A percentile compares a stretch with the other conserved stretches of the same genome.
phyloP scores from a whole-genome alignment of 2,113 vertebrate species.

The Oreochromis niloticus region DNA sequence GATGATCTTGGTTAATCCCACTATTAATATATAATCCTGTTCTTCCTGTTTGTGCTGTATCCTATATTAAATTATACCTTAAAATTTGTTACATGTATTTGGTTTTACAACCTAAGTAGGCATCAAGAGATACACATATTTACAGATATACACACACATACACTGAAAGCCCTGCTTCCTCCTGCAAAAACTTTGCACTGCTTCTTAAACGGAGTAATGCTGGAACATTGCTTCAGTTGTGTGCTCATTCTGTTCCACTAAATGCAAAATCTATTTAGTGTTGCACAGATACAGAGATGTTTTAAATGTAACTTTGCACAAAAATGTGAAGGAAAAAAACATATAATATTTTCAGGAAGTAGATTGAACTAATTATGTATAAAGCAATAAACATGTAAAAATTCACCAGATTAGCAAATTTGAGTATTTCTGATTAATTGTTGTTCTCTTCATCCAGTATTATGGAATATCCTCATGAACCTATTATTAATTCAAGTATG shows the following conservation, averaged over 20 bases:
- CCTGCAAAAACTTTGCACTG: background rate
- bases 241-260: background rate
- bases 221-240: background rate
- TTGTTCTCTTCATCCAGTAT: background rate
- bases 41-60: background rate
- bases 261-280: background rate
- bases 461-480: background rate
- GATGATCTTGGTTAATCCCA: background rate
- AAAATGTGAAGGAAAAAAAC: background rate
- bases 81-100: background rate
- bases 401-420: background rate
- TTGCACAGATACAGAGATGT: background rate
- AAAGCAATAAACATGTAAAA: accelerated
- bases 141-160: background rate
- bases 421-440: background rate
- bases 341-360: background rate
- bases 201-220: background rate
- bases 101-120: background rate
- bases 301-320: background rate
- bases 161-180: background rate
- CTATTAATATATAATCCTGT: background rate
- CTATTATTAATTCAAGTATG: background rate
- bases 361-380: background rate
- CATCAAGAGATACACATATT: background rate
- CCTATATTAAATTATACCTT: background rate